These are phyloP conservation scores for Ophion slaviceki DNA, from an alignment of 2,888 invertebrate species.

Conservation along the genomic window DNA sequence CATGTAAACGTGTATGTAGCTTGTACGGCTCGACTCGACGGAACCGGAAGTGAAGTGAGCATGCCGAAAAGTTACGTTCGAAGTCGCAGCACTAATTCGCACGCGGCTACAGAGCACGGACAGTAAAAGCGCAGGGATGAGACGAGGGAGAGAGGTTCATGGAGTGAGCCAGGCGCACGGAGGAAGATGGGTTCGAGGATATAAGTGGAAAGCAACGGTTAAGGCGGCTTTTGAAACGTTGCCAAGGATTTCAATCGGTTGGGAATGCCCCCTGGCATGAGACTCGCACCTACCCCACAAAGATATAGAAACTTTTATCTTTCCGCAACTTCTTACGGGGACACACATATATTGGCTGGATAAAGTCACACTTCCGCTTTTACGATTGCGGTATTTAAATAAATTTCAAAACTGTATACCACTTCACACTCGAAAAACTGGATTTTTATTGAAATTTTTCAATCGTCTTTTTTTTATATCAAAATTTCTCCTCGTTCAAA, in stretches of 20 bases:
- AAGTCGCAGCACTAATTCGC: conserved; percentile 64
- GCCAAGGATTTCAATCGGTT: conserved; percentile 80
- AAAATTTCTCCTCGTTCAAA: too few species aligned
- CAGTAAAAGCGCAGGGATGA: conserved; percentile 33
- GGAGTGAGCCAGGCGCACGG: conserved; percentile 39
- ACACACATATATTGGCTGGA: background rate
- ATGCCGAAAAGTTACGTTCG: conserved; percentile 62
- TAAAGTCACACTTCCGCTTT: conserved; percentile 52
- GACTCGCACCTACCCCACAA: conserved; percentile 41
- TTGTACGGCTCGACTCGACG: conserved; percentile 28
- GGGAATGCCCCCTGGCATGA: conserved; percentile 60
- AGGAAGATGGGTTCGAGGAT: conserved; percentile 51
- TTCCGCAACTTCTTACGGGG: conserved; percentile 26
- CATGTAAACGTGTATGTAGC: conserved; percentile 2
- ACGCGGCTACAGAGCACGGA: conserved; percentile 54
- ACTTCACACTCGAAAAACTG: background rate
- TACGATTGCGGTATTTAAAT: conserved; percentile 20
- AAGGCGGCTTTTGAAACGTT: conserved; percentile 76
- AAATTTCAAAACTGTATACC: background rate
- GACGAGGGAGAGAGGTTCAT: conserved; percentile 26
- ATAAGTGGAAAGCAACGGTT: conserved; percentile 66
- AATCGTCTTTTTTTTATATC: too few species aligned
- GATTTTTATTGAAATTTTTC: background rate
- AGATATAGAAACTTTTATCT: conserved; percentile 60
- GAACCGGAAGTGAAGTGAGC: conserved; percentile 57